Evolutionary conservation across 1,140 invertebrate species (phyloP), one percentile per base, ranked within the genome.

Genomic region (Schlechtendalia chinensis): DNA sequence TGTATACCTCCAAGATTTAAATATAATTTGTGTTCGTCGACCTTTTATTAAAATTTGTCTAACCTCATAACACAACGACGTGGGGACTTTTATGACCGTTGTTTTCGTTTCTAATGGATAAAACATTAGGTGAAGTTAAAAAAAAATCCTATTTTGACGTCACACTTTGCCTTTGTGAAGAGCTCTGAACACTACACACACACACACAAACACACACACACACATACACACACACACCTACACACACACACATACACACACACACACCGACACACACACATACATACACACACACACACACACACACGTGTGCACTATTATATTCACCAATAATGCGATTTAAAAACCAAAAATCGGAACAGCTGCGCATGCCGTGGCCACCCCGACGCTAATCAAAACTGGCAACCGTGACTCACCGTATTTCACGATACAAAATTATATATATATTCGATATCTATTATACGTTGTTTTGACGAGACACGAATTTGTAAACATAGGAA

Each of bases 301-400:
- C 61, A 39, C 32, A 19, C 29, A n/a, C 11, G 14, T 12, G 8
- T 11, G 6, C 12, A 10, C 0, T 8, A 5, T 8, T 12, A 16
- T 47, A 59, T 79, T 22, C 22, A 29, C 56, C 56, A 79, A 79
- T 79, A 79, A 79, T 79, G 56, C 58, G 75, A 79, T 79, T 79
- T 63, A 50, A 79, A 77, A 79, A 79, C 56, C 75, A 29, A 79
- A 79, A 79, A 61, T 61, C 75, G 58, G 54, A 59, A 58, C 75
- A 79, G 75, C 75, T 79, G 75, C 58, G 39, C 32, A 14, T 17
- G 32, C 22, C 58, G 53, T 14, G 56, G 22, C 54, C 56, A 77
- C 39, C 58, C 56, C 58, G 75, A 79, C 22, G 56, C 75, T 79
- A 79, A 59, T 79, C 56, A 61, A 0, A 50, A 50, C 58, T 47